Evolutionary conservation across 1,140 invertebrate genomes (phyloP), one percentile per base, ranked within the genome.

Genomic region (Drosophila melanica): DNA sequence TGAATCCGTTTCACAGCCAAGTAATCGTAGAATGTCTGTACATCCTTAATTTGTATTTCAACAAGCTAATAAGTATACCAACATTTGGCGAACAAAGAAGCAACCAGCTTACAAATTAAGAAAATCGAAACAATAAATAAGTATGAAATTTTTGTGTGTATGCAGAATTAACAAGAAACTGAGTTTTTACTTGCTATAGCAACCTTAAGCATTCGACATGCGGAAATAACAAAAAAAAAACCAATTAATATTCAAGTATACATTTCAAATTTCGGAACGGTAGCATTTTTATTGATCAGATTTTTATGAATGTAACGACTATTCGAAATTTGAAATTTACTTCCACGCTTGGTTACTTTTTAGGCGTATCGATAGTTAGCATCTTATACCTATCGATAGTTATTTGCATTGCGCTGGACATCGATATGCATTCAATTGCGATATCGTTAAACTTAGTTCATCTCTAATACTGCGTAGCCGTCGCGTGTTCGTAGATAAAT

Each of bases 101-200:
- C 37, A 65, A 71, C n/a, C 41, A 73, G 63, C 69, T 68, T 54
- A 68, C 12, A 73, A 39, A 10, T 60, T 73, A 63, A 58, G 50
- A 58, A 77, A 77, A 80, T 42, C 68, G 81, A 85, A 85, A 85
- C 81, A 85, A 85, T 85, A 85, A 85, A 85, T 57, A 64, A 68
- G 68, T 33, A 60, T 54, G 57, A 85, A 64, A 66, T 81, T 85
- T 85, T 80, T 85, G 77, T 85, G 73, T 85, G 81, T 85, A 85
- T 85, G 81, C 73, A 85, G 80, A 68, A 73, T 76, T 76, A 68
- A 47, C 51, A 30, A 39, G 4, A 48, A 20, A 47, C 35, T n/a
- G 39, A n/a, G 1, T 64, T 64, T 51, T 33, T 20, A 12, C 10
- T 64, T 33, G 18, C 12, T 7, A 20, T 50, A 20, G 30, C 10